These are phyloP conservation scores for Aphidius ervi DNA, from an alignment of 1,140 invertebrate species.

Conservation along the genomic window DNA sequence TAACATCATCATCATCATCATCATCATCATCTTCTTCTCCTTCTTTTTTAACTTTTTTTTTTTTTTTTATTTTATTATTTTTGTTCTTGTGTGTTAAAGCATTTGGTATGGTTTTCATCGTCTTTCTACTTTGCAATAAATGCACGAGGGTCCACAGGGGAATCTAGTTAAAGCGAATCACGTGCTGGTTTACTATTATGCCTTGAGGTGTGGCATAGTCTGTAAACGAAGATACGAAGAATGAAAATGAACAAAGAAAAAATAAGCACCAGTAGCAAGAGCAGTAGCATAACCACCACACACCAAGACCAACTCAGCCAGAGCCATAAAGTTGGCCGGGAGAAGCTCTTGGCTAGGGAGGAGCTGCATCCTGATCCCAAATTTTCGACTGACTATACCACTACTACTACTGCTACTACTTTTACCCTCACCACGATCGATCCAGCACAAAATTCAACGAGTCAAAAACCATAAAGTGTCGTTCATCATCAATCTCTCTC, in stretches of 20 bases:
- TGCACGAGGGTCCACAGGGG: conserved; percentile 16
- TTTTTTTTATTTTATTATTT: conserved; percentile 3
- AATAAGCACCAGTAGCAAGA: neutral
- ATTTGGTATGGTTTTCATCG: neutral
- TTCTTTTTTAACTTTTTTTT: neutral
- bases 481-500: too few species aligned
- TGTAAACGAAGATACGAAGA: neutral
- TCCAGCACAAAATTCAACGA: too few species aligned
- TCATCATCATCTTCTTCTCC: neutral
- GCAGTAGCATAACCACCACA: neutral
- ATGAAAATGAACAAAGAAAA: conserved; percentile 3
- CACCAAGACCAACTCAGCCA: neutral
- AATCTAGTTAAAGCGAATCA: conserved; percentile 25
- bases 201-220: conserved; percentile 20
- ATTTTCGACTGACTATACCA: conserved; percentile 11
- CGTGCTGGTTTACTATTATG: conserved; percentile 20
- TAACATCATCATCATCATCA: neutral
- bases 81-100: neutral
- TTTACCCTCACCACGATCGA: too few species aligned
- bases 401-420: too few species aligned
- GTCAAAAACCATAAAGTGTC: too few species aligned
- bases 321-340: conserved; percentile 21
- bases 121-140: conserved; percentile 17
- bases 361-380: conserved; percentile 20
- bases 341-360: conserved; percentile 1